phyloP scores from a whole-genome alignment of 2,797 vertebrate species.

The Myripristis jacobus region DNA sequence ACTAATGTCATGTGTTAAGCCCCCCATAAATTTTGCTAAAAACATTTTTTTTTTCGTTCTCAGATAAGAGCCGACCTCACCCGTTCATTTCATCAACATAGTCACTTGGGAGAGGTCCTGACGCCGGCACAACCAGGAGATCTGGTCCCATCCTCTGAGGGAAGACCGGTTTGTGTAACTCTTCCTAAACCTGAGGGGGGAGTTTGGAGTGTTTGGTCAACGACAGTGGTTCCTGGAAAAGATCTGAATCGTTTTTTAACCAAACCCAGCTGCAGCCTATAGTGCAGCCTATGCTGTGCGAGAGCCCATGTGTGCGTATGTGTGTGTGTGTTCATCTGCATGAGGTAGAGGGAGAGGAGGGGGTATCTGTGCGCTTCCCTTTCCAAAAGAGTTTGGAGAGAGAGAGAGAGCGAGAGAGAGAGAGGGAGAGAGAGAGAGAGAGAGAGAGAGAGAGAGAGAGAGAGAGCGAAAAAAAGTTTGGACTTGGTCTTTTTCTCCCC shows the following conservation, averaged over 20 bases:
- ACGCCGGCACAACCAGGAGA: conserved; percentile 52
- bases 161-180: conserved; percentile 81
- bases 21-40: conserved; percentile 70
- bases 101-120: conserved; percentile 81
- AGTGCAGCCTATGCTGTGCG: too few relatives aligned
- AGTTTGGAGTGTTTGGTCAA: conserved; percentile 87
- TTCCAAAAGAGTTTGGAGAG: conserved; percentile 77
- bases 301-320: conserved; percentile 46
- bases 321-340: conserved; percentile 66
- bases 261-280: conserved; percentile 87
- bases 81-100: conserved; percentile 82
- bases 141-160: conserved; percentile 76
- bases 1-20: conserved; percentile 81
- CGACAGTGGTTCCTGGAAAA: conserved; percentile 89
- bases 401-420: too few relatives aligned
- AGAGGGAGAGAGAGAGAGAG: conserved; percentile 62
- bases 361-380: conserved; percentile 69
- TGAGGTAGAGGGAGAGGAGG: conserved; percentile 71
- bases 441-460: conserved; percentile 19
- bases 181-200: conserved; percentile 85
- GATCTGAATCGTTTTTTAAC: conserved; percentile 93
- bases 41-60: conserved; percentile 32
- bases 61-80: conserved; percentile 76
- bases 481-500: conserved; percentile 61
- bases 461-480: conserved; percentile 56